phyloP scores from a whole-genome alignment of 2,888 invertebrate genomes.

The Troilus luridus region DNA sequence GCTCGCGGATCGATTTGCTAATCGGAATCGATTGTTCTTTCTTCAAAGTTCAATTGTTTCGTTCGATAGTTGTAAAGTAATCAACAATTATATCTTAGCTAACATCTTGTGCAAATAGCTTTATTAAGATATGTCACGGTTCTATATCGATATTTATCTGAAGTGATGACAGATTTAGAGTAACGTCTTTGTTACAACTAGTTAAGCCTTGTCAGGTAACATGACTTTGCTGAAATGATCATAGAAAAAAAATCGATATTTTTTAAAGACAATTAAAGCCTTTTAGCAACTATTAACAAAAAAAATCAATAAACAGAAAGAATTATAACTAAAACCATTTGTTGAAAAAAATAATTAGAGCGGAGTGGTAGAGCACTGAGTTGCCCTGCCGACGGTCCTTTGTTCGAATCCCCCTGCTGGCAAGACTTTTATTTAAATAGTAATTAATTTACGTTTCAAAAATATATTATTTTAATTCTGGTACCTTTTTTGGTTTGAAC shows the following conservation, averaged over 20 bases:
- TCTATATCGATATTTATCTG: background rate
- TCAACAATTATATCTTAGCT: background rate
- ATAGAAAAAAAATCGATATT: background rate
- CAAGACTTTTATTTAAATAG: too few relatives aligned
- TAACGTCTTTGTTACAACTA: background rate
- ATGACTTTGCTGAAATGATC: background rate
- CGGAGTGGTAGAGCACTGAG: too few relatives aligned
- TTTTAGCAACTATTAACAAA: too few relatives aligned
- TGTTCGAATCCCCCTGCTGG: too few relatives aligned
- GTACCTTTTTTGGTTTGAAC: too few relatives aligned
- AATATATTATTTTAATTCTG: too few relatives aligned
- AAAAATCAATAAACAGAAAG: too few relatives aligned
- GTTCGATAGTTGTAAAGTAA: background rate
- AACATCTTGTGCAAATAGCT: constrained; percentile 12
- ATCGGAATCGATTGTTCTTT: constrained; percentile 5
- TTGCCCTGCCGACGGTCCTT: too few relatives aligned
- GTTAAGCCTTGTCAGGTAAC: background rate
- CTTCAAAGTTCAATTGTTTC: constrained; percentile 37
- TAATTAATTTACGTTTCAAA: too few relatives aligned
- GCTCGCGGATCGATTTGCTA: background rate
- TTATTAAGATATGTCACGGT: constrained; percentile 4
- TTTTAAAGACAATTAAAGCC: background rate
- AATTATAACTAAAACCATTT: too few relatives aligned
- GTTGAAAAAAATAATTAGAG: too few relatives aligned
- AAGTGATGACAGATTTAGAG: background rate